These are phyloP conservation scores for Syngnathus scovelli DNA, from an alignment of 2,113 vertebrate species.

Conservation along the genomic window DNA sequence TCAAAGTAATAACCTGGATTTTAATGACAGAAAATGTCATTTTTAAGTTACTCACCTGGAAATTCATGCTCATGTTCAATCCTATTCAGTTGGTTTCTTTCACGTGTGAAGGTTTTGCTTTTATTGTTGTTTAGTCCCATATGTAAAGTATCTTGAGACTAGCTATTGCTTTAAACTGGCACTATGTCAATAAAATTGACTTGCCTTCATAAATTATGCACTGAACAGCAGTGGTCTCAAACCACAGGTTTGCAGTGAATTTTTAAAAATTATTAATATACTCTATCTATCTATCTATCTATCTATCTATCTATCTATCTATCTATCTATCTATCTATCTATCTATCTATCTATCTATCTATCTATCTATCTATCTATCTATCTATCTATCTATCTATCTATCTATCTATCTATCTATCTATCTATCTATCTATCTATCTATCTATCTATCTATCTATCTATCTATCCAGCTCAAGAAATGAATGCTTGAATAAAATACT, in stretches of 20 bases:
- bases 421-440: neutral
- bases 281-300: slow-evolving; percentile 19
- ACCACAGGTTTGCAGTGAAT: too few species aligned
- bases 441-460: neutral
- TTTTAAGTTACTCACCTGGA: neutral
- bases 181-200: neutral
- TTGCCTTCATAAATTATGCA: neutral
- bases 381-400: neutral
- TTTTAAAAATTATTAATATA: too few species aligned
- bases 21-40: neutral
- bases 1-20: neutral
- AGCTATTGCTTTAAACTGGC: neutral
- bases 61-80: neutral
- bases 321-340: neutral
- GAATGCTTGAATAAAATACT: neutral
- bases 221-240: neutral
- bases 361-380: neutral
- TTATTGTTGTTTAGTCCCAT: neutral
- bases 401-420: neutral
- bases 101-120: neutral
- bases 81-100: too few species aligned
- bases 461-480: neutral
- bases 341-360: neutral
- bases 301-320: slow-evolving; percentile 5
- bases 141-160: neutral